These are phyloP conservation scores for Lamellibrachia luymesi DNA, from an alignment of 1,140 invertebrate species.

Conservation along the genomic window DNA sequence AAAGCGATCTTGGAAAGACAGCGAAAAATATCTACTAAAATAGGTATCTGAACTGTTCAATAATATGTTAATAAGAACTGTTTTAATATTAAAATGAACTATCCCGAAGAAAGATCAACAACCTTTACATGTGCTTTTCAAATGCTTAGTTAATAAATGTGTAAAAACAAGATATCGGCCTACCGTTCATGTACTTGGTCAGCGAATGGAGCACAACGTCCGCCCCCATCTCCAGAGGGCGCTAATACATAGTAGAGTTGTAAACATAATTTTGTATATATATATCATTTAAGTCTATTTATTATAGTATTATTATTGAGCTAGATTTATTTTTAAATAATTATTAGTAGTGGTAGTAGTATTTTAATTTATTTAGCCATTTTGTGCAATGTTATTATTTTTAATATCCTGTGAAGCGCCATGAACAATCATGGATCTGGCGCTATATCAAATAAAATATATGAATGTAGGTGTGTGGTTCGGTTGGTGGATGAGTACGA, in stretches of 20 bases:
- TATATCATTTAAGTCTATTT: background rate
- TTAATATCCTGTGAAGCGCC: too few relatives aligned
- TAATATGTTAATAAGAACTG: background rate
- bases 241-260: slow-evolving; percentile 54
- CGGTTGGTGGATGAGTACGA: background rate
- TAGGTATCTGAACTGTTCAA: background rate
- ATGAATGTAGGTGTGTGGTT: background rate
- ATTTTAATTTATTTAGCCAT: too few relatives aligned
- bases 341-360: too few relatives aligned
- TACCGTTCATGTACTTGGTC: slow-evolving; percentile 96
- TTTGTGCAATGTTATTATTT: too few relatives aligned
- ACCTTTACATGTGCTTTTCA: background rate
- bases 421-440: too few relatives aligned
- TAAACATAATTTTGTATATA: slow-evolving; percentile 16
- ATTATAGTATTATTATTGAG: too few relatives aligned
- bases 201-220: slow-evolving; percentile 91
- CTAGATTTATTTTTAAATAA: too few relatives aligned
- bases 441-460: background rate
- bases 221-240: slow-evolving; percentile 85
- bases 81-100: background rate
- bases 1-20: background rate
- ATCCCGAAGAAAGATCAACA: background rate
- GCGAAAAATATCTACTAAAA: background rate
- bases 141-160: background rate
- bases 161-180: background rate